Percentiles rank a stretch among this genome's conserved stretches.
phyloP scores from a whole-genome alignment of 2,797 vertebrate species.

The Siniperca scherzeri region DNA sequence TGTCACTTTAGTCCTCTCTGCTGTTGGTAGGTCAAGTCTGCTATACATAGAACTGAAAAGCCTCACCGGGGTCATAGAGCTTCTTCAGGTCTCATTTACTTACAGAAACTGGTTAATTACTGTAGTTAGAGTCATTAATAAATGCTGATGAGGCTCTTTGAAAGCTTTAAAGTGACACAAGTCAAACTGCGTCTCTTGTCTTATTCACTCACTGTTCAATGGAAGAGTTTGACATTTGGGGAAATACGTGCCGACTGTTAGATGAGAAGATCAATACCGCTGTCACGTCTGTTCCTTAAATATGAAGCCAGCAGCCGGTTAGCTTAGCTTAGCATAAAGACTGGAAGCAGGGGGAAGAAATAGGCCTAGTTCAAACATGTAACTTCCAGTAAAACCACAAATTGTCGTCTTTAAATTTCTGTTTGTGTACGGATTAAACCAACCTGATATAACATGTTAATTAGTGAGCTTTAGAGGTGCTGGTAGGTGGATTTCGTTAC shows the following conservation, averaged over 20 bases:
- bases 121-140: background rate
- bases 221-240: no score
- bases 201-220: background rate
- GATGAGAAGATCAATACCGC: no score
- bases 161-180: background rate
- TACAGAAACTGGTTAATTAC: background rate
- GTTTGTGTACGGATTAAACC: no score
- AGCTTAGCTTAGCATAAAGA: background rate
- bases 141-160: background rate
- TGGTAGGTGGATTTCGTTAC: background rate
- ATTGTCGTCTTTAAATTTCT: background rate
- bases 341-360: no score
- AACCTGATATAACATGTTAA: no score
- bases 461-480: background rate
- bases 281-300: no score
- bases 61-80: background rate
- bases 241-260: no score
- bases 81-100: background rate
- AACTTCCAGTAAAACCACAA: background rate
- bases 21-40: slow-evolving; percentile 61
- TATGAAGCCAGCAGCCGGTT: background rate
- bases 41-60: slow-evolving; percentile 73
- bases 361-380: background rate
- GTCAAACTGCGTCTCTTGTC: background rate
- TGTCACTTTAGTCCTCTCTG: slow-evolving; percentile 39